Conservation (phyloP, 2,113 vertebrate species). For the Toxostoma redivivum region DNA sequence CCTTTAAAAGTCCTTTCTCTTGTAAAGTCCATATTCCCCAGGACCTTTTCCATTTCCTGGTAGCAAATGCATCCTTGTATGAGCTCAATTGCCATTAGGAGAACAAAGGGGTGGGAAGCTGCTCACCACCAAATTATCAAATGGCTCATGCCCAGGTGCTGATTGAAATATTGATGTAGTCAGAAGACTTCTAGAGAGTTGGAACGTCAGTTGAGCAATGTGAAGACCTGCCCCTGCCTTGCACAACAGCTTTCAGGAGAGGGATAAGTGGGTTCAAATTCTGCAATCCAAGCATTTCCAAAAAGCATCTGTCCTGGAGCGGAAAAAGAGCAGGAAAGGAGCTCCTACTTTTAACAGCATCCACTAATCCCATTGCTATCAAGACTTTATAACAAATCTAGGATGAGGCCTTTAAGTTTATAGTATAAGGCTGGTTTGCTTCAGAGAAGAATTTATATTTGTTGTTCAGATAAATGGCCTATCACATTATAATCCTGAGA, state of each 20-base stretch:
- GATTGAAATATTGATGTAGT: background rate
- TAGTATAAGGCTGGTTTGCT: background rate
- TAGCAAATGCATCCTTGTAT: constrained; percentile 1
- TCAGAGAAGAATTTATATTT: background rate
- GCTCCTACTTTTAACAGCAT: background rate
- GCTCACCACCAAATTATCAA: background rate
- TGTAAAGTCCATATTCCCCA: background rate
- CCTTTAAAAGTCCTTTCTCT: background rate
- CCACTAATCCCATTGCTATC: background rate
- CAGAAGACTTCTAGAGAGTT: background rate
- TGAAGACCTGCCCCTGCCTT: background rate
- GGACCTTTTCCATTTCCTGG: background rate
- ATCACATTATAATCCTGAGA: background rate
- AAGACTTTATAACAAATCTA: background rate
- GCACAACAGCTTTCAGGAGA: background rate
- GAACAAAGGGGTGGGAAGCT: background rate
- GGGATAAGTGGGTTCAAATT: background rate
- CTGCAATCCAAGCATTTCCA: background rate
- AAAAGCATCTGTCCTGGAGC: background rate
- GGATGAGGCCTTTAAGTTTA: background rate
- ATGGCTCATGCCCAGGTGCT: background rate
- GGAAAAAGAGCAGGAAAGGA: background rate
- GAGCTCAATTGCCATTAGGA: constrained; percentile 17
- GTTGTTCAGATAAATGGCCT: background rate
- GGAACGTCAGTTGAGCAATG: background rate